Evolutionary conservation across 1,140 invertebrate genomes (phyloP).

Genomic region (Oreohelix idahoensis): DNA sequence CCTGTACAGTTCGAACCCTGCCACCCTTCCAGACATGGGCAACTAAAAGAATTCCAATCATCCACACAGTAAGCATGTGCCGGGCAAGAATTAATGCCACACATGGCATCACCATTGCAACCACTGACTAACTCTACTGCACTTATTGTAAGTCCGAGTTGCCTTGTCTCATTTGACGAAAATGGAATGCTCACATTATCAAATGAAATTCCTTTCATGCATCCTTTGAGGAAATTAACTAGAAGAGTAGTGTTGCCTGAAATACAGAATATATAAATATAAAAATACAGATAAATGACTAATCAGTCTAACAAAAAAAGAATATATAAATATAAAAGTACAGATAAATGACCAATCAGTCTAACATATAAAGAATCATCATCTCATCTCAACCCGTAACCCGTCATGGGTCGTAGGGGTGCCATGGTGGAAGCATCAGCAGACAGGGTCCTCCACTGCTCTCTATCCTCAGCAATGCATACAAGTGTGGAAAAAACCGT

Average conservation of each 20-base stretch:
- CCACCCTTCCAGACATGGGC: conserved; percentile 82
- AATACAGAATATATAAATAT: too few relatives aligned
- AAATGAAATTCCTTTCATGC: conserved; percentile 56
- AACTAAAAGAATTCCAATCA: conserved; percentile 72
- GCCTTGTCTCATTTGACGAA: background rate
- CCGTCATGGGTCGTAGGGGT: too few relatives aligned
- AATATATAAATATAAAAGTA: too few relatives aligned
- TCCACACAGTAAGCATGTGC: conserved; percentile 90
- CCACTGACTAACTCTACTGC: conserved; percentile 35
- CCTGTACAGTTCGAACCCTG: conserved; percentile 42
- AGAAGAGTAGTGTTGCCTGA: conserved; percentile 15
- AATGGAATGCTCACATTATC: conserved; percentile 50
- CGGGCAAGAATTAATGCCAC: conserved; percentile 89
- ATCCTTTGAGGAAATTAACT: conserved; percentile 58
- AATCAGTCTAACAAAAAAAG: too few relatives aligned
- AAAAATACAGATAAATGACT: too few relatives aligned
- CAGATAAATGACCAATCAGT: too few relatives aligned
- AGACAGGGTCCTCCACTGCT: too few relatives aligned
- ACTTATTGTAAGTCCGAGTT: conserved; percentile 39
- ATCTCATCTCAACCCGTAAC: too few relatives aligned
- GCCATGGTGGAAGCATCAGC: too few relatives aligned
- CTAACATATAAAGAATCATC: too few relatives aligned
- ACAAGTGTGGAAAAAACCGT: too few relatives aligned
- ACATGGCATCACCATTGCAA: conserved; percentile 86
- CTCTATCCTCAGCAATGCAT: too few relatives aligned